These are phyloP conservation scores for Megaceryle alcyon DNA, from an alignment of 2,797 vertebrate genomes.

Conservation along the genomic window DNA sequence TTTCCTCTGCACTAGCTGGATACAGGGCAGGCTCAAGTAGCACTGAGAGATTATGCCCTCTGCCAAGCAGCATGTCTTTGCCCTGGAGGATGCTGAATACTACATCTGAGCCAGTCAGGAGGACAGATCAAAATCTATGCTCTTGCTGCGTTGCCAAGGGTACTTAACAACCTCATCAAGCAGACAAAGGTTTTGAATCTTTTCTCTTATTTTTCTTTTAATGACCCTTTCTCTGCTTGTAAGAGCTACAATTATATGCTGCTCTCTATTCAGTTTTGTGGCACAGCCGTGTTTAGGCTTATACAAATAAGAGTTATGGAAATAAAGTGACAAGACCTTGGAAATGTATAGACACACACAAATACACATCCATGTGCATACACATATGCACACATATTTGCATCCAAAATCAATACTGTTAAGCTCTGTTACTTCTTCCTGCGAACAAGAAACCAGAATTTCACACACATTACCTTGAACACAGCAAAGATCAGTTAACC, in stretches of 20 bases:
- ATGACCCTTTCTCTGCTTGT: neutral
- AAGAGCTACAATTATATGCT: neutral
- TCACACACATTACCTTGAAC: neutral
- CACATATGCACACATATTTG: neutral
- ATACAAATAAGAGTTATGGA: neutral
- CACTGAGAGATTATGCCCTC: neutral
- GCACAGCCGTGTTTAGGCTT: neutral
- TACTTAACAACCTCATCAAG: neutral
- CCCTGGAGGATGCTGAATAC: neutral
- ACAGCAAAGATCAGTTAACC: neutral
- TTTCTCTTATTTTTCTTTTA: neutral
- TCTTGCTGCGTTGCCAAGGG: neutral
- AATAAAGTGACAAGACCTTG: neutral
- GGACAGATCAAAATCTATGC: neutral
- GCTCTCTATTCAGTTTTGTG: neutral
- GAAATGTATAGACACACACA: neutral
- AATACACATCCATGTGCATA: neutral
- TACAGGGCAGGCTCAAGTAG: neutral
- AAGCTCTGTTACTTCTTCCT: neutral
- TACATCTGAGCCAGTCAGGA: neutral
- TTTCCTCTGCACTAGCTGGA: neutral
- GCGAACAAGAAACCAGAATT: neutral
- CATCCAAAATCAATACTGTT: neutral
- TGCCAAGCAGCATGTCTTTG: neutral
- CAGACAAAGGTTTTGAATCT: neutral